These are phyloP conservation scores for Leptinotarsa texana DNA, from an alignment of 1,140 invertebrate species.

Conservation along the genomic window DNA sequence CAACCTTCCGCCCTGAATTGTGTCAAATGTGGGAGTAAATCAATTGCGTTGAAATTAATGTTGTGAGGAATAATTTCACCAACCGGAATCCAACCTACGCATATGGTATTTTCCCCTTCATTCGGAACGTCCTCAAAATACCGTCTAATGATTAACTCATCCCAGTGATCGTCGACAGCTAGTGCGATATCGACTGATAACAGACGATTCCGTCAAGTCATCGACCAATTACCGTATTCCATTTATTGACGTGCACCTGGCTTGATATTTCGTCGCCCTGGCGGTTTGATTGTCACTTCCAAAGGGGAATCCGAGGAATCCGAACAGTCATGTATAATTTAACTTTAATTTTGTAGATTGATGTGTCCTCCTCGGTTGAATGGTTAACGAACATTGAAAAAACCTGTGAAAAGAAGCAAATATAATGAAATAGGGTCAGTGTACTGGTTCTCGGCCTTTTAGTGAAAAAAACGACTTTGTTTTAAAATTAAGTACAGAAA, in stretches of 20 bases:
- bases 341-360: neutral
- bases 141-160: slow-evolving; percentile 18
- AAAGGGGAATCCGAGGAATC: slow-evolving; percentile 4
- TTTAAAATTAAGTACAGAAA: too few relatives aligned
- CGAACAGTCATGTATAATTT: neutral
- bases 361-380: neutral
- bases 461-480: too few relatives aligned
- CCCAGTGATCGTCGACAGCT: slow-evolving; percentile 22
- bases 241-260: slow-evolving; percentile 30
- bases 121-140: slow-evolving; percentile 3
- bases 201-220: slow-evolving; percentile 30
- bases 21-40: too few relatives aligned
- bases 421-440: too few relatives aligned
- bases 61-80: too few relatives aligned
- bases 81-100: neutral
- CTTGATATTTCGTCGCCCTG: slow-evolving; percentile 13
- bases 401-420: too few relatives aligned
- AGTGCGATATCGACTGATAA: slow-evolving; percentile 24
- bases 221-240: slow-evolving; percentile 31
- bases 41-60: too few relatives aligned
- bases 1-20: too few relatives aligned
- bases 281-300: slow-evolving; percentile 25
- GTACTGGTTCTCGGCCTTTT: too few relatives aligned
- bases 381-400: neutral
- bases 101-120: slow-evolving; percentile 2